Evolutionary conservation across 1,140 invertebrate genomes (phyloP), one percentile per base, ranked within the genome.

Genomic region (Phymorhynchus buccinoides): DNA sequence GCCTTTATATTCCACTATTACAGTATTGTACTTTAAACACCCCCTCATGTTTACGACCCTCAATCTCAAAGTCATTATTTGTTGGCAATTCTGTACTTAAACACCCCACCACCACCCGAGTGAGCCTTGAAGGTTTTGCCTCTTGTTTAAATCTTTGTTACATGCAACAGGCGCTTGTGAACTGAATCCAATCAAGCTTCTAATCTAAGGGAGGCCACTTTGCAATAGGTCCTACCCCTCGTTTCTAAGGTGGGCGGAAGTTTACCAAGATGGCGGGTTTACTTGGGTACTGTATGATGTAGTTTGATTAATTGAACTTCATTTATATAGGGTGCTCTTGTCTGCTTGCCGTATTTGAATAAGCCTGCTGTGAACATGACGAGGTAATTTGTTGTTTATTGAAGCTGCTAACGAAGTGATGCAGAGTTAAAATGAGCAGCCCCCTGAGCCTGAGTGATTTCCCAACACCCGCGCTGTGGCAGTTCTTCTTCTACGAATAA

Each of bases 171-270:
- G 66, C 18, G 30, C 30, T n/a, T 71, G 18, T n/a, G 7, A 9
- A 71, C n/a, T n/a, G n/a, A n/a, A n/a, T n/a, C n/a, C n/a, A 41
- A 9, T 75, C 12, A 7, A 27, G 6, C 4, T 6, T 3, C 18
- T 42, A 39, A 44, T 39, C 9, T 22, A 78, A 78, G 75, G 75
- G 75, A 42, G 39, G 41, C 41, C 9, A 78, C 75, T 78, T 41
- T 35, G 16, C 14, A 42, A 42, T n/a, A 42, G 9, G 4, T 75
- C 27, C 16, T 6, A 42, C 44, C 35, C 16, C 41, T 56, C 77
- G 77, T 79, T 56, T 79, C 77, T 79, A 79, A 79, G 77, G 77
- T 30, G 14, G 42, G 22, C 77, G 77, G 77, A 79, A 79, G 77
- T 79, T 79, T 79, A 79, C 32, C 35, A 79, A 79, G 22, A 79